Base-by-base conservation (phyloP, 2,888 invertebrate genomes). In the Epinotia demarniana region DNA sequence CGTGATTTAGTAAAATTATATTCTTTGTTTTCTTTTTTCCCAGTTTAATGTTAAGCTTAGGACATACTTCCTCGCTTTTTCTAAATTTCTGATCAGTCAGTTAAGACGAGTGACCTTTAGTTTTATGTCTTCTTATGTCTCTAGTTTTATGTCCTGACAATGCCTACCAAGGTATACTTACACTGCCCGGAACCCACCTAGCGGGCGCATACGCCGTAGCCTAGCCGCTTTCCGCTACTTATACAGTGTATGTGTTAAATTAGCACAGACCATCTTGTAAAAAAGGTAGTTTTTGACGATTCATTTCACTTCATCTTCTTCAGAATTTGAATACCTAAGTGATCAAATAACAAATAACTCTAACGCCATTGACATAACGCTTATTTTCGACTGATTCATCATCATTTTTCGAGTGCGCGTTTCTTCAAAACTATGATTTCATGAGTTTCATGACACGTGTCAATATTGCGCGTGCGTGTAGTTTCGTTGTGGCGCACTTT, bases 401-500 rank as follows among this genome's bases (percentile, higher is more conserved):
- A n/a, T n/a, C n/a, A n/a, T n/a, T n/a, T n/a, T n/a, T n/a, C n/a
- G n/a, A n/a, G 2, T 27, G 55, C 18, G 43, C 57, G 12, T 39
- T 67, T 43, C 23, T 61, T 33, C 16, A 6, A 19, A 19, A 39
- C 43, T 62, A 16, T 68, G 57, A 57, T 43, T 23, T 23, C 39
- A 19, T 43, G n/a, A n/a, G n/a, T n/a, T 1, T 27, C 23, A 27
- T 27, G 39, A 16, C 68, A 58, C 68, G 58, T 68, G 67, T 68
- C 68, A 43, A 68, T 43, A 43, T 18, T 43, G 19, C 18, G n/a
- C 23, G 39, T 43, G 8, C 57, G 57, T 68, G 19, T 68, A 68
- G 68, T 68, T 27, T 68, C 39, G 57, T 23, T 27, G 13, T 23
- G 19, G 57, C 68, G 68, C 68, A 43, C 57, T 68, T 19, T 39